Percentiles rank a stretch among this genome's conserved stretches.
phyloP scores from a whole-genome alignment of 2,797 vertebrate species.

The Gadopsis marmoratus region DNA sequence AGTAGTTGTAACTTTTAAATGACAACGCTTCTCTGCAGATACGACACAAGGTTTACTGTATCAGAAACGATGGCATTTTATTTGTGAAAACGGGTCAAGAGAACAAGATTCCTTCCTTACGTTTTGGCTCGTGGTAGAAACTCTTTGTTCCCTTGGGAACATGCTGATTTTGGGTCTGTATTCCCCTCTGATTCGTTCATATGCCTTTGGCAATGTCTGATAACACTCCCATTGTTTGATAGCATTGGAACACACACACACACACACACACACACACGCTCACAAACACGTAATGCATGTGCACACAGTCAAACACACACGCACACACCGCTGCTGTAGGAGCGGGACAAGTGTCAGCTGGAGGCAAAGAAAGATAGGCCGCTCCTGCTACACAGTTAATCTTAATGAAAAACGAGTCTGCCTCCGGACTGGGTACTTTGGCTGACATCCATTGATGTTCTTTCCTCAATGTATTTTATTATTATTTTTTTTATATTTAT shows the following conservation, averaged over 20 bases:
- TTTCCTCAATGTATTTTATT: slow-evolving; percentile 61
- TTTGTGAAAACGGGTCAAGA: slow-evolving; percentile 61
- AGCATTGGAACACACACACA: slow-evolving; percentile 62
- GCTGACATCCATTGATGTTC: slow-evolving; percentile 77
- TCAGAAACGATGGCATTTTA: slow-evolving; percentile 30
- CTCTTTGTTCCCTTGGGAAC: slow-evolving; percentile 61
- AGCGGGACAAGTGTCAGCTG: slow-evolving; percentile 80
- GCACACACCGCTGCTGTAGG: slow-evolving; percentile 56
- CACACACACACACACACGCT: slow-evolving; percentile 39
- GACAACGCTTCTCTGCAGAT: slow-evolving; percentile 24
- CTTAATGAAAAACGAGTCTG: slow-evolving; percentile 83
- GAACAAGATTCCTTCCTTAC: slow-evolving; percentile 55
- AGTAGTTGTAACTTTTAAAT: slow-evolving; percentile 31
- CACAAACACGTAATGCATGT: background rate
- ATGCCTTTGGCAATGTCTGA: slow-evolving; percentile 74
- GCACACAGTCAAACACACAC: slow-evolving; percentile 25
- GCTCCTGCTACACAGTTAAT: slow-evolving; percentile 79
- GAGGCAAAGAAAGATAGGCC: slow-evolving; percentile 80
- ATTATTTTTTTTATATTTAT: slow-evolving; percentile 24
- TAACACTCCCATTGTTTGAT: slow-evolving; percentile 77
- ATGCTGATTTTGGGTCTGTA: slow-evolving; percentile 70
- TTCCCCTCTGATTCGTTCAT: slow-evolving; percentile 66
- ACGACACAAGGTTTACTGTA: slow-evolving; percentile 26
- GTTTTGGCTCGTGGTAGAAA: slow-evolving; percentile 63
- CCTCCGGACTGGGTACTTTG: slow-evolving; percentile 75